Base-by-base conservation (phyloP, 2,113 vertebrate species). In the Deroptyus accipitrinus region DNA sequence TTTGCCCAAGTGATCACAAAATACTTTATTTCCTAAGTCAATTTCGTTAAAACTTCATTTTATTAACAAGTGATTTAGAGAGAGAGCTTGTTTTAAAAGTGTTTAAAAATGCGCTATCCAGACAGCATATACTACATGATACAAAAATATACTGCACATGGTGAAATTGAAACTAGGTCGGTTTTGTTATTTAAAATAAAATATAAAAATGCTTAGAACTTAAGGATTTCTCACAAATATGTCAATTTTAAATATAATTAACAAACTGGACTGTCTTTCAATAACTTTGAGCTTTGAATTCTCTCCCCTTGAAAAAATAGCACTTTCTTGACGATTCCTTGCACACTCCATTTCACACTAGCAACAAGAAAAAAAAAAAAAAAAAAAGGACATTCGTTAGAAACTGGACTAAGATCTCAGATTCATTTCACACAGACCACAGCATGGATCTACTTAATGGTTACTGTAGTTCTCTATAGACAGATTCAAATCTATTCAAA, bases 1-100 rank as follows among this genome's bases (percentile, higher is more conserved):
- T 91, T 85, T 94, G 22, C 46, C 17, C 23, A 41, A 23, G 52
- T 37, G 28, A 74, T 59, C 1, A 0, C 31, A 80, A 90, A 95
- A 94, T 49, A 42, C 22, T 89, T 68, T 54, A 37, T 75, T 89
- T 94, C 74, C 52, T 66, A 80, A 80, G 62, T 76, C 44, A 83
- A 22, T 90, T 83, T 80, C 46, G 9, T 74, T 95, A 88, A 92
- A 89, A 95, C n/a, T 22, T 95, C n/a, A 59, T 41, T 63, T 76
- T 70, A 17, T 22, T 91, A 81, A 55, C 33, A 64, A 92, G 52
- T 39, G 23, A 59, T 72, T 93, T 54, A 28, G 52, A 92, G n/a
- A 78, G 7, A 75, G 13, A 48, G 17, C 10, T 88, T 93, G 28
- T 55, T 81, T 88, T 42, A 44, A 85, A 68, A 84, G 6, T 39